Percentiles rank a stretch among this genome's conserved stretches.
These are phyloP conservation scores for Monomorium pharaonis DNA, from an alignment of 1,140 invertebrate genomes.

Conservation along the genomic window DNA sequence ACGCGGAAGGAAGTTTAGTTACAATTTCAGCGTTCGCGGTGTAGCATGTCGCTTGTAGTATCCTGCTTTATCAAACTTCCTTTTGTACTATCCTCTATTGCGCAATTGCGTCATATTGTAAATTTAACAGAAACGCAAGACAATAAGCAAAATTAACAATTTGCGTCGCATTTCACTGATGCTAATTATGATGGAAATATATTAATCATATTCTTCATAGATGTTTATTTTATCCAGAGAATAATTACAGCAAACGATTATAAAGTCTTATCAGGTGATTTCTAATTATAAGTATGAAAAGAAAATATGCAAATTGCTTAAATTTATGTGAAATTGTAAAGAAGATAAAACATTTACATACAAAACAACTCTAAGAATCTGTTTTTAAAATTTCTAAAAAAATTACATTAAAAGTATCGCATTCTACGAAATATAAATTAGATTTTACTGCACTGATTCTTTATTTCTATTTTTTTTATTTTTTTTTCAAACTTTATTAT, in stretches of 20 bases:
- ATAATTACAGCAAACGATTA: neutral
- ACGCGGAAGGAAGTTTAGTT: conserved; percentile 5
- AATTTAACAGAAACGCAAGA: neutral
- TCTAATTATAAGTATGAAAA: neutral
- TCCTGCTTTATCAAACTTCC: neutral
- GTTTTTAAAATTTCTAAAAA: neutral
- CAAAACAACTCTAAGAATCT: neutral
- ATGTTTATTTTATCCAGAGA: neutral
- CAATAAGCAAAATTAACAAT: conserved; percentile 10
- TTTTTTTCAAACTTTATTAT: neutral
- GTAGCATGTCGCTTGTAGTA: neutral
- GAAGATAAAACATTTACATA: neutral
- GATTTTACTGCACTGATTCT: neutral
- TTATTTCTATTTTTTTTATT: neutral
- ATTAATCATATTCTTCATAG: neutral
- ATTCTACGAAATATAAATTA: neutral
- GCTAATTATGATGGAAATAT: neutral
- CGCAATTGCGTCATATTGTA: neutral
- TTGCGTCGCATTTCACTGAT: neutral
- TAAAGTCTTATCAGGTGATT: neutral
- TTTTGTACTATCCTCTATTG: neutral
- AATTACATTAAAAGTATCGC: conserved; percentile 14
- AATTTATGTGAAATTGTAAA: neutral
- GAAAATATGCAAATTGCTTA: neutral
- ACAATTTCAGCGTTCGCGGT: conserved; percentile 8